Conservation (phyloP, 2,888 invertebrate genomes). For the Macaria liturata region DNA sequence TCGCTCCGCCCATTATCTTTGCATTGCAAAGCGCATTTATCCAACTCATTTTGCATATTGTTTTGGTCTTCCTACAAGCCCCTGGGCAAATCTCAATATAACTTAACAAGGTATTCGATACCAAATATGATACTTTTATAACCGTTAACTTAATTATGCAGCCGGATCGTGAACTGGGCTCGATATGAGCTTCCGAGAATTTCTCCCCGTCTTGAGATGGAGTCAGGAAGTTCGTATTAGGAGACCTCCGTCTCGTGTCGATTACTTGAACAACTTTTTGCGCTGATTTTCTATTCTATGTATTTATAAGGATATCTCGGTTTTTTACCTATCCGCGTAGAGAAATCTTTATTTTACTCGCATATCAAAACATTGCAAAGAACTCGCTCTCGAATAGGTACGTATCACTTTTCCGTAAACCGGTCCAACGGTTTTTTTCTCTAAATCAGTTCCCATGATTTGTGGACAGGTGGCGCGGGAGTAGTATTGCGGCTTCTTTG, state of each 20-base stretch:
- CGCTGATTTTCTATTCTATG: neutral
- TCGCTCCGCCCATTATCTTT: conserved; percentile 31
- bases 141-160: conserved; percentile 44
- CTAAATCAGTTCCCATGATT: conserved; percentile 73
- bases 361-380: conserved; percentile 30
- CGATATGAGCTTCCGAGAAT: conserved; percentile 23
- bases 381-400: conserved; percentile 15
- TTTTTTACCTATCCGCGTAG: conserved; percentile 3
- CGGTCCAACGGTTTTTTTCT: conserved; percentile 45
- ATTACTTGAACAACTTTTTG: conserved; percentile 19
- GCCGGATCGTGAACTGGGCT: conserved; percentile 38
- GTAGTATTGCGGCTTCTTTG: conserved; percentile 70
- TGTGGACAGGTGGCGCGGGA: conserved; percentile 77
- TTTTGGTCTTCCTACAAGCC: conserved; percentile 7
- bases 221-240: conserved; percentile 15
- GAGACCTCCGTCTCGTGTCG: conserved; percentile 4
- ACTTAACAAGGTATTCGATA: conserved; percentile 15
- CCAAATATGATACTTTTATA: conserved; percentile 28
- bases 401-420: conserved; percentile 38
- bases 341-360: conserved; percentile 12
- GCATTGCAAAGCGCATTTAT: conserved; percentile 24
- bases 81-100: conserved; percentile 19
- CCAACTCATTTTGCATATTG: conserved; percentile 12
- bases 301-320: conserved; percentile 6
- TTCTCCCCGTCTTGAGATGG: conserved; percentile 2